phyloP scores from a whole-genome alignment of 2,113 vertebrate species.

The Garra rufa region DNA sequence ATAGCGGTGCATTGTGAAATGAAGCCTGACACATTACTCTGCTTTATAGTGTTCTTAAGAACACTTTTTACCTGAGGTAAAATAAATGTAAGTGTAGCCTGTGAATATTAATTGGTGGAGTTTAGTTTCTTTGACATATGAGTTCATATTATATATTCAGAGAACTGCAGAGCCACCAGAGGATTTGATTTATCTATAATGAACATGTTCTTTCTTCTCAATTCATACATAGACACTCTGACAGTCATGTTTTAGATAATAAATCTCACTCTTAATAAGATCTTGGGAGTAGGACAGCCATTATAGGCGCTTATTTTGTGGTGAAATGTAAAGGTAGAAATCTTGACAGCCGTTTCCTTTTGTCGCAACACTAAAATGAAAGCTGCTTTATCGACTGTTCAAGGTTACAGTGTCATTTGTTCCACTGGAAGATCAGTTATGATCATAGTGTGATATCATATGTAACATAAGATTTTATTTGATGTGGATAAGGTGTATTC shows the following conservation, averaged over 20 bases:
- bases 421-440: neutral
- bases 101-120: neutral
- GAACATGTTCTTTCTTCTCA: neutral
- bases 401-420: neutral
- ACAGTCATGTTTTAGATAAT: constrained; percentile 3
- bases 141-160: neutral
- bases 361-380: neutral
- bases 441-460: neutral
- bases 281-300: neutral
- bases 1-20: neutral
- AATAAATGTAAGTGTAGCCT: neutral
- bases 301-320: neutral
- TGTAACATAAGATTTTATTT: neutral
- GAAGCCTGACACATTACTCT: neutral
- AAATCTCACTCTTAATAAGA: constrained; percentile 10
- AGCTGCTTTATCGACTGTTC: neutral
- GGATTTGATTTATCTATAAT: constrained; percentile 7
- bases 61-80: neutral
- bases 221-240: neutral
- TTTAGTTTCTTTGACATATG: neutral
- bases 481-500: neutral
- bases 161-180: neutral
- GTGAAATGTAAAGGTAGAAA: neutral
- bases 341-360: neutral
- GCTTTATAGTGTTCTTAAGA: neutral